These are phyloP conservation scores for Oegoconia quadripuncta DNA, from an alignment of 2,888 invertebrate species.

Conservation along the genomic window DNA sequence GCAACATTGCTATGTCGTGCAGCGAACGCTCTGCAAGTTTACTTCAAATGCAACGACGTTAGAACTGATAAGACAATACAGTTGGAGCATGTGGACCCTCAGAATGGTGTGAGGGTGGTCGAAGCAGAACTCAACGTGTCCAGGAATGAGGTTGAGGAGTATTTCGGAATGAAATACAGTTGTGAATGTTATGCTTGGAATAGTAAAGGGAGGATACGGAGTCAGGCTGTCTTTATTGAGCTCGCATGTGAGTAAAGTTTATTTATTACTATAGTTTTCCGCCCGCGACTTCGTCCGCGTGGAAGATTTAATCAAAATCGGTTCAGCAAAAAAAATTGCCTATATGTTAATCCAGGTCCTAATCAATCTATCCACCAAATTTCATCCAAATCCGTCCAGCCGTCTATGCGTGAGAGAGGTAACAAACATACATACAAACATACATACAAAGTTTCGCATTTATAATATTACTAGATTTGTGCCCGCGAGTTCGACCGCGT, in stretches of 20 bases:
- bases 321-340: too few species aligned
- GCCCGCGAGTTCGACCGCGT: too few species aligned
- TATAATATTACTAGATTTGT: too few species aligned
- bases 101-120: slow-evolving; percentile 87
- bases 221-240: slow-evolving; percentile 87
- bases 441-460: too few species aligned
- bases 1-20: slow-evolving; percentile 93
- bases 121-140: slow-evolving; percentile 88
- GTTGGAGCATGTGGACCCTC: slow-evolving; percentile 88
- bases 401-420: too few species aligned
- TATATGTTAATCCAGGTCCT: too few species aligned
- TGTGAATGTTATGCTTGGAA: slow-evolving; percentile 94
- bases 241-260: slow-evolving; percentile 91
- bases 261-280: neutral
- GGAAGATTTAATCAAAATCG: too few species aligned
- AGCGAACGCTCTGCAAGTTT: slow-evolving; percentile 90
- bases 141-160: slow-evolving; percentile 89
- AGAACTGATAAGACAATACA: slow-evolving; percentile 78
- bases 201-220: slow-evolving; percentile 86
- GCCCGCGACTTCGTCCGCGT: neutral
- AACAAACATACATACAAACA: too few species aligned
- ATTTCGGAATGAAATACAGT: slow-evolving; percentile 88
- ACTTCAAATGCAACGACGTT: slow-evolving; percentile 88
- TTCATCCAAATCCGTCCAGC: too few species aligned
- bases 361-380: too few species aligned